Evolutionary conservation across 2,113 vertebrate species (phyloP), one percentile per base, ranked within the genome.

Genomic region (Chaetodon auriga): DNA sequence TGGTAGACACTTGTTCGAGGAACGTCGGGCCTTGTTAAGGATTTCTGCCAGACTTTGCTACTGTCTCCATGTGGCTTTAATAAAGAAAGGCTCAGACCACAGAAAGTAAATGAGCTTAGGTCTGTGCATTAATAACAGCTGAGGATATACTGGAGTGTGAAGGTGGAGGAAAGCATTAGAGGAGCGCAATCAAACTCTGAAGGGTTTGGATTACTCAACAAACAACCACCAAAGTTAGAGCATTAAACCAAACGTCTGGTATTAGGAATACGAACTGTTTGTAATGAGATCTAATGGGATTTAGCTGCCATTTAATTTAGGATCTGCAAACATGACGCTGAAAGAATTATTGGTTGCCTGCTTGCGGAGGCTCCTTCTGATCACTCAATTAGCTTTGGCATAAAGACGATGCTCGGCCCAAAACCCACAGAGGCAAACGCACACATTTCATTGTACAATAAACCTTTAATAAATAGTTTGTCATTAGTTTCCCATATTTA

Each of bases 401-500:
- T 30, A n/a, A 60, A 16, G 4, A 51, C 55, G 7, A 55, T 11
- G 2, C n/a, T 41, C 19, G 30, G 12, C 10, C 63, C 13, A 70
- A 69, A 79, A 77, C 53, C 21, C 74, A 89, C 77, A 87, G 46
- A 92, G 9, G 6, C 65, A 83, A 80, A 80, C 1, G n/a, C 35
- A 62, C 48, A 83, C 62, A 58, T 73, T 74, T 92, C 84, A 94
- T 93, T 94, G 93, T 93, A 94, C 94, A 95, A 94, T 95, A 95
- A 95, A 93, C 94, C 90, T 95, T 96, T 96, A 96, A 96, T 96
- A 96, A 96, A 96, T 96, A 96, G 90, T 92, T 93, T 91, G 87
- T 93, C 93, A 95, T 95, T 95, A 95, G 92, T 95, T 95, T 93
- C 92, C 93, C 91, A 90, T 95, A 95, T 96, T 93, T 95, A 96